phyloP scores from a whole-genome alignment of 2,888 invertebrate genomes.

The Hirtodrosophila confusa region DNA sequence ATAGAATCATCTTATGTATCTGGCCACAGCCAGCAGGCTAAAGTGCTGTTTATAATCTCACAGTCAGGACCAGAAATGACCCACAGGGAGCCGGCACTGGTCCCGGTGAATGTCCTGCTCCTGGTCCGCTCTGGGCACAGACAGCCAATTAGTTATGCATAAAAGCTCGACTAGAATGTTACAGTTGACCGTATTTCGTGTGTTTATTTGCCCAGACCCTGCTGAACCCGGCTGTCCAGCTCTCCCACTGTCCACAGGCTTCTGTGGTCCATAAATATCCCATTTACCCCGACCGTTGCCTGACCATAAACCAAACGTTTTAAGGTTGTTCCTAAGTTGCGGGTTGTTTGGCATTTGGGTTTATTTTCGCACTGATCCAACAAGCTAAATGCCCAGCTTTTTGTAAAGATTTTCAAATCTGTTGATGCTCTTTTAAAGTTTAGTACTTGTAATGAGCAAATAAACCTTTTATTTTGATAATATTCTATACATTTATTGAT shows the following conservation, averaged over 20 bases:
- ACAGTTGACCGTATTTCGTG: conserved; percentile 52
- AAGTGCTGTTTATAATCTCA: conserved; percentile 39
- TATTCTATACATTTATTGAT: no score
- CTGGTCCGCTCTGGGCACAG: conserved; percentile 24
- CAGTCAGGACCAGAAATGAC: conserved; percentile 14
- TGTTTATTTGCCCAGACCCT: conserved; percentile 38
- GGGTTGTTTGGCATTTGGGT: conserved; percentile 40
- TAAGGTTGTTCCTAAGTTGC: conserved; percentile 40
- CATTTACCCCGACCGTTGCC: conserved; percentile 40
- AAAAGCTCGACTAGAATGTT: conserved; percentile 62
- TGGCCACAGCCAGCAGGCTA: conserved; percentile 18
- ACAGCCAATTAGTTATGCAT: conserved; percentile 75
- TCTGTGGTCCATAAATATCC: conserved; percentile 66
- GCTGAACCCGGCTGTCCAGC: neutral
- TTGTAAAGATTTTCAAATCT: neutral
- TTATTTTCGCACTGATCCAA: conserved; percentile 19
- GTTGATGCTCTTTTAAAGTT: conserved; percentile 13
- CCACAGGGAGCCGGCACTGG: conserved; percentile 20
- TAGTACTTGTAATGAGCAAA: neutral
- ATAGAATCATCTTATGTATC: conserved; percentile 34
- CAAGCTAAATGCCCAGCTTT: conserved; percentile 13
- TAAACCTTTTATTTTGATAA: neutral
- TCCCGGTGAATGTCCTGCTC: conserved; percentile 9
- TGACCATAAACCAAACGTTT: conserved; percentile 64
- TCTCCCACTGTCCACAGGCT: conserved; percentile 34